These are phyloP conservation scores for Monomorium pharaonis DNA, from an alignment of 1,140 invertebrate species.

Conservation along the genomic window DNA sequence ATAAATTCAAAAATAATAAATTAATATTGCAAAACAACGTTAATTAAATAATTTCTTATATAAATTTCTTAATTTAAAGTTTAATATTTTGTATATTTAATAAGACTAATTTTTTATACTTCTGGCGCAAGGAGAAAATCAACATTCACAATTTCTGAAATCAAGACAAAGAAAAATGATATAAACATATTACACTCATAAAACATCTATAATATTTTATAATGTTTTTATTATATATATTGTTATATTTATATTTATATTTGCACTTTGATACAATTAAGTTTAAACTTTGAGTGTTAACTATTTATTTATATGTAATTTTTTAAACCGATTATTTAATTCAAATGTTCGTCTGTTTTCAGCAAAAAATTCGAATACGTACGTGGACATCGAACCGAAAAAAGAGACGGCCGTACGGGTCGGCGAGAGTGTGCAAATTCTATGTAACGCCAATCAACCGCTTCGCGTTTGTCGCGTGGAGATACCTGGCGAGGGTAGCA, in stretches of 20 bases:
- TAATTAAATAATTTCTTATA: background rate
- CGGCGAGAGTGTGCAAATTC: constrained; percentile 83
- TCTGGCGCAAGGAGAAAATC: background rate
- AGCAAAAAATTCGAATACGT: constrained; percentile 58
- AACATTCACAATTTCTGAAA: background rate
- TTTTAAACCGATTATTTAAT: background rate
- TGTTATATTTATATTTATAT: no score
- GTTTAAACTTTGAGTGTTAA: no score
- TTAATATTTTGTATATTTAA: background rate
- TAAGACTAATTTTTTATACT: background rate
- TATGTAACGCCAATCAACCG: constrained; percentile 81
- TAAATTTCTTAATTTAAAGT: background rate
- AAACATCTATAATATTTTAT: background rate
- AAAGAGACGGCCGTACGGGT: constrained; percentile 74
- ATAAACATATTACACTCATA: background rate
- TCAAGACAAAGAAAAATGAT: background rate
- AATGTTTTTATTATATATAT: background rate
- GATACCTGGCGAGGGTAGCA: constrained; percentile 82
- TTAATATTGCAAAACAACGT: background rate
- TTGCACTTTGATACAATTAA: background rate
- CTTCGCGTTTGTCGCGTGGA: constrained; percentile 85
- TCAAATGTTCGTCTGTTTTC: constrained; percentile 54
- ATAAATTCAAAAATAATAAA: background rate
- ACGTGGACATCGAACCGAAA: constrained; percentile 78
- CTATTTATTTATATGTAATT: background rate